Evolutionary conservation across 2,888 invertebrate genomes (phyloP), one percentile per base, ranked within the genome.

Genomic region (Orchesella flavescens): DNA sequence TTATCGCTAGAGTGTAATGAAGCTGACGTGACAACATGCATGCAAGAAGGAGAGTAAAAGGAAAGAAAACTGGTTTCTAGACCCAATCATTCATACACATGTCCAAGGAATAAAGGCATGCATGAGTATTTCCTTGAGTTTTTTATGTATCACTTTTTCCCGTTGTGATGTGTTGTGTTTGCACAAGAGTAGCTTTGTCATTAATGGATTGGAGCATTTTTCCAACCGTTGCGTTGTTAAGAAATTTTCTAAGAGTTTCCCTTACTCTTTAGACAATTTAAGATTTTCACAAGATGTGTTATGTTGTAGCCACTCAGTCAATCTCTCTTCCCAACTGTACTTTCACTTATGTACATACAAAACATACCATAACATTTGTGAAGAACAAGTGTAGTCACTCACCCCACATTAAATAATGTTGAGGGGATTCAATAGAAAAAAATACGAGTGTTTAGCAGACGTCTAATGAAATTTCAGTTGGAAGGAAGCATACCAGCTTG

Each of bases 131-230:
- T 34, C 34, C 7, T 7, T 7, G 34, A 34, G 34, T 7, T 34
- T n/a, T n/a, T n/a, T n/a, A n/a, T 34, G 34, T 34, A 34, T 34
- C 34, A 2, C 34, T 34, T 34, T 34, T 34, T 7, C 34, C n/a
- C n/a, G n/a, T n/a, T n/a, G n/a, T n/a, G n/a, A n/a, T n/a, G n/a
- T 34, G 2, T 34, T 34, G 34, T 34, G 34, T 34, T 34, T 2
- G 34, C 34, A 34, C 34, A 34, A 34, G 34, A n/a, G n/a, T 7
- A 61, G 43, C 66, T 44, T 66, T 66, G 66, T 66, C 66, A 66
- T 66, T 66, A 66, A 66, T 66, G 66, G 66, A 66, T 66, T 34
- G 66, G 66, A 66, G 44, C 66, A 66, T 43, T 59, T 59, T 59
- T 19, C 17, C 17, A 17, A 59, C 17, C n/a, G 17, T 59, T 59